Evolutionary conservation across 2,888 invertebrate genomes (phyloP).

Genomic region (Pecten maximus): DNA sequence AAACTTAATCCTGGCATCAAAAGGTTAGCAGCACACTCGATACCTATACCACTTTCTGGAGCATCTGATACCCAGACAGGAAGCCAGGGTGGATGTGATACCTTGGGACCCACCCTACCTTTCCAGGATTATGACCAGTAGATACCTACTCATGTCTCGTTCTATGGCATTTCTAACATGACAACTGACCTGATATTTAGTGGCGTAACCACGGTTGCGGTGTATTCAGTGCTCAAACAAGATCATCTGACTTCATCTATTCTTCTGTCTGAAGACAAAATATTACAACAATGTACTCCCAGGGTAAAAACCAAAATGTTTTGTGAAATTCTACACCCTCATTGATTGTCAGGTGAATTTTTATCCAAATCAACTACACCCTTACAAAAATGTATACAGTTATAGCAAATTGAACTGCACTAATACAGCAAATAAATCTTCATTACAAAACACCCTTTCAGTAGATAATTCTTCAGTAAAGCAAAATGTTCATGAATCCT

Average conservation of each 20-base stretch:
- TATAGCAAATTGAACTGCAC: background rate
- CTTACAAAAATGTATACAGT: background rate
- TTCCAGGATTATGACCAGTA: background rate
- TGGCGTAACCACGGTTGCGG: slow-evolving; percentile 5
- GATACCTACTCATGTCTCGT: background rate
- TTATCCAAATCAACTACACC: background rate
- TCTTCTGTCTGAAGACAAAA: slow-evolving; percentile 8
- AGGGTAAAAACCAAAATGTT: background rate
- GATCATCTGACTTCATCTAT: slow-evolving; percentile 11
- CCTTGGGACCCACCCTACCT: background rate
- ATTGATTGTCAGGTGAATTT: background rate
- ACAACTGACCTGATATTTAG: background rate
- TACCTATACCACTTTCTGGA: slow-evolving; percentile 24
- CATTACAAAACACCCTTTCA: background rate
- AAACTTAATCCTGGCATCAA: background rate
- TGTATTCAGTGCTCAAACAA: slow-evolving; percentile 11
- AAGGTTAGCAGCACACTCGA: slow-evolving; percentile 5
- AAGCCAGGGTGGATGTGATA: slow-evolving; percentile 32
- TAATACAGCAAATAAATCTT: background rate
- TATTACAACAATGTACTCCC: background rate
- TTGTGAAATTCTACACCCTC: background rate
- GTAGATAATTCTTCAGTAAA: background rate
- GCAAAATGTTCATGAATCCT: background rate
- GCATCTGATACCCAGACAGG: slow-evolving; percentile 7
- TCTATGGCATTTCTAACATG: background rate